Base-by-base conservation (phyloP, 1,140 invertebrate species). In the Rhagoletis zephyria region DNA sequence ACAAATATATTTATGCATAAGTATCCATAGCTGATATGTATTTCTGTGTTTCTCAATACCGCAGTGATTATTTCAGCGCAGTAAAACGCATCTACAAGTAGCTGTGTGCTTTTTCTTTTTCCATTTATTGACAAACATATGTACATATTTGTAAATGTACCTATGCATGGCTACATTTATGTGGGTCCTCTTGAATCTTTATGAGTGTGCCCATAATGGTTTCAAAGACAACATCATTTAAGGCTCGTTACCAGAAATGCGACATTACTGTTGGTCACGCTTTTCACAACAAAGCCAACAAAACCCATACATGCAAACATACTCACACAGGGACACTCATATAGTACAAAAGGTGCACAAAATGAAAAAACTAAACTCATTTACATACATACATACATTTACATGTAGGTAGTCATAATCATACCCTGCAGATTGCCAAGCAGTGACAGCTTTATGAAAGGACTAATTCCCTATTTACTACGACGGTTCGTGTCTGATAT, bases 141-240 rank as follows among this genome's bases (percentile, higher is more conserved):
- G 30, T 19, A 67, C 48, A 77, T 81, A 56, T 30, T 6, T 56
- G 16, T 19, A 81, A 56, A 12, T 40, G 45, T 70, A 12, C 7
- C 40, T 70, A 59, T 81, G 5, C 6, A 19, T 7, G 16, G n/a
- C 4, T 74, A 74, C 45, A 56, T 81, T 51, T 56, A 19, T 81
- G n/a, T n/a, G 74, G 9, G 7, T 56, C 48, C 74, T 81, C 74
- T 74, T 56, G 48, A 81, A 81, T 81, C 74, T 81, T 81, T 81
- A 56, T 56, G 74, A 56, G 74, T 56, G 19, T 4, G 48, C 19
- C 45, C 48, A 81, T 81, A 81, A 81, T 81, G 74, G 74, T 16
- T 81, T 81, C 74, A 81, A 81, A 81, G 74, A 56, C 74, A 81
- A 51, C 74, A 81, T 81, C 51, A 81, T 81, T 81, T 81, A 81